phyloP scores from a whole-genome alignment of 2,888 invertebrate genomes.

The Ceramica pisi region DNA sequence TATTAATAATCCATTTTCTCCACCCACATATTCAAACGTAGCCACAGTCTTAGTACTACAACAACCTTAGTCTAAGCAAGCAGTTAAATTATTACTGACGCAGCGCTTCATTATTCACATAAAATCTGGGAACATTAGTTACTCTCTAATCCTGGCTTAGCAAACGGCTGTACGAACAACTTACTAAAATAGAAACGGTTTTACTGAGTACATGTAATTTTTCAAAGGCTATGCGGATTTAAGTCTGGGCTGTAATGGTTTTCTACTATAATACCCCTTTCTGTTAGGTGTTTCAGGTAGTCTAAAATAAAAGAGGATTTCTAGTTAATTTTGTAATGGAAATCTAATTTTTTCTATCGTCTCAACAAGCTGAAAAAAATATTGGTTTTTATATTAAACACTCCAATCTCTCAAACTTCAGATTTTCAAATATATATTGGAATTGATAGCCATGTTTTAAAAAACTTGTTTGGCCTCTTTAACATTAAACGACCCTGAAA shows the following conservation, averaged over 20 bases:
- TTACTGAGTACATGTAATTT: conserved; percentile 47
- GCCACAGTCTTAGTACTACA: conserved; percentile 37
- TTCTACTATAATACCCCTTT: conserved; percentile 21
- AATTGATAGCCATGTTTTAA: too few relatives aligned
- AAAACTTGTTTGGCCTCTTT: too few relatives aligned
- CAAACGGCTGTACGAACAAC: conserved; percentile 30
- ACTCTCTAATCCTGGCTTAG: conserved; percentile 52
- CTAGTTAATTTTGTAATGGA: conserved; percentile 4
- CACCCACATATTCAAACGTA: conserved; percentile 26
- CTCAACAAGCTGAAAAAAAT: too few relatives aligned
- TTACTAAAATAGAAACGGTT: conserved; percentile 50
- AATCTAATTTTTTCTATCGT: background rate
- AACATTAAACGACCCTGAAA: too few relatives aligned
- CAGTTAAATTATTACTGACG: conserved; percentile 54
- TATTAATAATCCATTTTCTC: conserved; percentile 2
- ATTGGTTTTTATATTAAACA: too few relatives aligned
- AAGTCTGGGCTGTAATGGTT: background rate
- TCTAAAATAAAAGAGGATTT: conserved; percentile 1
- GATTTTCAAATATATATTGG: too few relatives aligned
- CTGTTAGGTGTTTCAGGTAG: conserved; percentile 6
- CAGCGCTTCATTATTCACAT: conserved; percentile 58
- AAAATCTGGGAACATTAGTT: conserved; percentile 61
- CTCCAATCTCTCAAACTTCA: too few relatives aligned
- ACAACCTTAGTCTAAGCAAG: too few relatives aligned
- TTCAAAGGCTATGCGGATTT: conserved; percentile 37